phyloP scores from a whole-genome alignment of 1,140 invertebrate genomes.

The Pseudomyrmex gracilis region DNA sequence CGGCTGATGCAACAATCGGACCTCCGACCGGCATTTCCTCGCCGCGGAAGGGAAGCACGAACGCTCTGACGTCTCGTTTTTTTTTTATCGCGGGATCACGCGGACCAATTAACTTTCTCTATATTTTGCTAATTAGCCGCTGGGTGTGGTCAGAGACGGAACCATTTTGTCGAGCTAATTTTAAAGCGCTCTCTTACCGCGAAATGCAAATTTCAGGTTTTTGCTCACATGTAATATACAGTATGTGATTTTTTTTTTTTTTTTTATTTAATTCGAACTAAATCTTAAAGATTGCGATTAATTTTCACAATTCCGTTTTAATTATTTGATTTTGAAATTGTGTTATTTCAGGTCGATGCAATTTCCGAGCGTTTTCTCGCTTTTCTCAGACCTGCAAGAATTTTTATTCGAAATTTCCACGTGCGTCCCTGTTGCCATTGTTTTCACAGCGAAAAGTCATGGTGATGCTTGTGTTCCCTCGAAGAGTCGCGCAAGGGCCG shows the following conservation, averaged over 20 bases:
- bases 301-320: not conserved
- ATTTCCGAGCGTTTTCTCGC: not conserved
- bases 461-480: slow-evolving; percentile 20
- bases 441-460: slow-evolving; percentile 26
- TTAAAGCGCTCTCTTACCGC: not conserved
- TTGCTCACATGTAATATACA: not conserved
- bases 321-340: not conserved
- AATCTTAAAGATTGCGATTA: not conserved
- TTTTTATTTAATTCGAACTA: too few relatives aligned
- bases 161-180: not conserved
- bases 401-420: not conserved
- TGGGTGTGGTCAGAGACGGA: not conserved
- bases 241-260: too few relatives aligned
- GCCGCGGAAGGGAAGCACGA: slow-evolving; percentile 36
- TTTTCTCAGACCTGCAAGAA: not conserved
- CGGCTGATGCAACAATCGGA: slow-evolving; percentile 70
- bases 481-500: slow-evolving; percentile 50
- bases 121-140: slow-evolving; percentile 23
- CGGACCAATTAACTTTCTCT: slow-evolving; percentile 5
- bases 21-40: slow-evolving; percentile 57
- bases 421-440: slow-evolving; percentile 36
- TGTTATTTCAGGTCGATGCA: not conserved
- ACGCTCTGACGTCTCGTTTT: slow-evolving; percentile 13
- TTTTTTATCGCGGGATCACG: not conserved
- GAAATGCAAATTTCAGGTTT: not conserved